These are phyloP conservation scores for Acropora yongei DNA, from an alignment of 64 coral and sea anemone species.

Conservation along the genomic window DNA sequence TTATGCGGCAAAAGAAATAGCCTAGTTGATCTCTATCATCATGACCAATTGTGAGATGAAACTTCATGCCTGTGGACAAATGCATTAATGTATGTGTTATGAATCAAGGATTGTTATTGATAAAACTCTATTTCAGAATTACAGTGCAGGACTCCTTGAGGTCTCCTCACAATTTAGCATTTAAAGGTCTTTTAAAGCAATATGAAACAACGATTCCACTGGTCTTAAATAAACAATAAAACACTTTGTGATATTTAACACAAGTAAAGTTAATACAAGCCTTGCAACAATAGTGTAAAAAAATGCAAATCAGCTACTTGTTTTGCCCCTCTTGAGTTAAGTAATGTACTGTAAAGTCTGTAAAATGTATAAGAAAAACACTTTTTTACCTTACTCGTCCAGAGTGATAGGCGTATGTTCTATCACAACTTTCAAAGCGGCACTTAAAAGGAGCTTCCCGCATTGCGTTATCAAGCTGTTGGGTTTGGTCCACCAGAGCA, in stretches of 20 bases:
- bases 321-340: slow-evolving; percentile 7
- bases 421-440: slow-evolving; percentile 11
- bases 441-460: slow-evolving; percentile 4
- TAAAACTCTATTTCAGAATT: slow-evolving; percentile 3
- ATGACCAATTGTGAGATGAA: slow-evolving; percentile 14
- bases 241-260: slow-evolving; percentile 10
- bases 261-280: slow-evolving; percentile 7
- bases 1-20: neutral
- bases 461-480: neutral
- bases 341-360: slow-evolving; percentile 14
- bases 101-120: slow-evolving; percentile 3
- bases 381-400: neutral
- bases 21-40: neutral
- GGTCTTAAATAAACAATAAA: slow-evolving; percentile 7
- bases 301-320: slow-evolving; percentile 4
- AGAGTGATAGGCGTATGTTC: slow-evolving; percentile 2
- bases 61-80: slow-evolving; percentile 8
- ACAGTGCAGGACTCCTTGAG: neutral
- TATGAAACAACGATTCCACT: slow-evolving; percentile 9
- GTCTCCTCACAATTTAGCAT: slow-evolving; percentile 12
- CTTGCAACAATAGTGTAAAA: slow-evolving; percentile 2
- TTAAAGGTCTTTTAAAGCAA: neutral
- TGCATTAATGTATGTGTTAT: slow-evolving; percentile 7
- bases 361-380: slow-evolving; percentile 15
- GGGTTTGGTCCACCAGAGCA: neutral